A percentile compares a stretch with the other conserved stretches of the same genome.
phyloP scores from a whole-genome alignment of 2,113 vertebrate species.

The Elgaria multicarinata region DNA sequence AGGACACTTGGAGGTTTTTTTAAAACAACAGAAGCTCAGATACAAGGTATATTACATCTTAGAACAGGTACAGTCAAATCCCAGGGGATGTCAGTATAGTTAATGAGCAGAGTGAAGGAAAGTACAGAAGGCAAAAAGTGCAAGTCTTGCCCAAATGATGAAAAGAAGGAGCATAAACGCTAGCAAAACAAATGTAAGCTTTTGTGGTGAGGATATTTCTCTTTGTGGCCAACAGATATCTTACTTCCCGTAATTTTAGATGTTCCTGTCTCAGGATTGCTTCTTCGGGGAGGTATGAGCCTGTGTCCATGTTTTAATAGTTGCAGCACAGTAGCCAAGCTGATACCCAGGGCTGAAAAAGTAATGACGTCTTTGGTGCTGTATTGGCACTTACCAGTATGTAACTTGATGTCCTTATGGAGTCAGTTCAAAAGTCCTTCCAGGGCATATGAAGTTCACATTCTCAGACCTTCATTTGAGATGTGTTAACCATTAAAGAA shows the following conservation, averaged over 20 bases:
- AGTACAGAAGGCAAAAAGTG: not conserved
- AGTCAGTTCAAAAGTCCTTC: constrained; percentile 6
- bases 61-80: not conserved
- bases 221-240: not conserved
- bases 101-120: not conserved
- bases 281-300: not conserved
- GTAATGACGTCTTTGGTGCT: not conserved
- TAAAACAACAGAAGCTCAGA: too few relatives aligned
- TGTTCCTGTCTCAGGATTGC: not conserved
- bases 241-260: not conserved
- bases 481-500: constrained; percentile 1
- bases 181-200: not conserved
- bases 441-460: not conserved
- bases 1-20: too few relatives aligned
- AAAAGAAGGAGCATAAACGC: not conserved
- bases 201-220: not conserved
- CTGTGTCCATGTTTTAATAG: not conserved
- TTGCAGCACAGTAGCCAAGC: not conserved
- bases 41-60: too few relatives aligned
- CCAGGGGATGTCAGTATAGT: not conserved
- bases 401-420: not conserved
- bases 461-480: constrained; percentile 7
- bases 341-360: not conserved
- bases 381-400: not conserved
- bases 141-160: not conserved